These are phyloP conservation scores for Brachyptera risi DNA, from an alignment of 2,888 invertebrate species.

Conservation along the genomic window DNA sequence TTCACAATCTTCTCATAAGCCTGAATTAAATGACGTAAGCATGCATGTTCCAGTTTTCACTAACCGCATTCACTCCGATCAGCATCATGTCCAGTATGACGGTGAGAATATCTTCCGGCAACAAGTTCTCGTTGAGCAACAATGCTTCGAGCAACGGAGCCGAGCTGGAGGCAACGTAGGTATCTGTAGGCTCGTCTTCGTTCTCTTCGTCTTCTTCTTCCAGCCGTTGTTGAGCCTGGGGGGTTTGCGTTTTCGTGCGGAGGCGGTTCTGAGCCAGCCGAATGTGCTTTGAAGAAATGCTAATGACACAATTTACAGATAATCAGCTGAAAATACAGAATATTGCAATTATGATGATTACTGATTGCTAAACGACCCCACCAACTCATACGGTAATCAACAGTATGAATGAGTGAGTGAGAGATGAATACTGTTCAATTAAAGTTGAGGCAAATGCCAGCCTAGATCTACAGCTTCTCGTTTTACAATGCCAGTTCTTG, in stretches of 20 bases:
- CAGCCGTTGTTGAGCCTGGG: conserved; percentile 8
- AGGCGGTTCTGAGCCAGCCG: conserved; percentile 44
- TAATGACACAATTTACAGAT: conserved; percentile 42
- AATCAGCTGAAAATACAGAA: too few species aligned
- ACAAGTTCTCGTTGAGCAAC: conserved; percentile 53
- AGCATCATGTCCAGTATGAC: conserved; percentile 62
- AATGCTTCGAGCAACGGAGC: conserved; percentile 52
- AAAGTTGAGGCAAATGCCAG: too few species aligned
- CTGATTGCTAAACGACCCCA: neutral
- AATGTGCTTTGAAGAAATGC: conserved; percentile 59
- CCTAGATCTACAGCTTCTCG: too few species aligned
- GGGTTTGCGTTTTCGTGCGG: conserved; percentile 38
- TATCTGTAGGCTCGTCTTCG: conserved; percentile 23
- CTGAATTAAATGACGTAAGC: too few species aligned
- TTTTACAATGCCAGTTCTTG: too few species aligned
- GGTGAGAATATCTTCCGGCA: conserved; percentile 58
- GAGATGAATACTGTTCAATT: too few species aligned
- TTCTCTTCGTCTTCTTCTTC: too few species aligned
- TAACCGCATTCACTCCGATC: conserved; percentile 61
- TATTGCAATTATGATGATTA: neutral
- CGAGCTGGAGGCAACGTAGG: conserved; percentile 36
- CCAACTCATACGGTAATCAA: too few species aligned
- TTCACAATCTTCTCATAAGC: too few species aligned
- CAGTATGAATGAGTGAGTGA: too few species aligned
- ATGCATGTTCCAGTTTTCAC: conserved; percentile 28